Evolutionary conservation across 2,113 vertebrate genomes (phyloP), one percentile per base, ranked within the genome.

Genomic region (Psittacula cyanocephala): DNA sequence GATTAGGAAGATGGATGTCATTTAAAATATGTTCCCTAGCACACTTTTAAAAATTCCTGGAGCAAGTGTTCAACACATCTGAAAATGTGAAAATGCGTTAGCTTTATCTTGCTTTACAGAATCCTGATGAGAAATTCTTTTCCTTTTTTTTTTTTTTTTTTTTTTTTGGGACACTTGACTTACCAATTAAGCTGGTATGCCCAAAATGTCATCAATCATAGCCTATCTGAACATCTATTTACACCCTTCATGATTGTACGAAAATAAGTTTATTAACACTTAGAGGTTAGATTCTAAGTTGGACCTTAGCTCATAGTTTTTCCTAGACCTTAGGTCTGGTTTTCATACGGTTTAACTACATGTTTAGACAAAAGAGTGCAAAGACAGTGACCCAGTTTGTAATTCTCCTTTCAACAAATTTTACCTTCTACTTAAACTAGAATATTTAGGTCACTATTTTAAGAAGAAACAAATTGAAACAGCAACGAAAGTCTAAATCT

Each of bases 11-110:
- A 68, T 60, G 39, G 31, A 69, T 95, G 72, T 74, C 28, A 78
- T 92, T 95, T 92, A 86, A 92, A 95, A 93, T 96, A 94, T 97
- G 76, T 93, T 96, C 63, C 37, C 19, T 88, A 55, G 64, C 64
- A 57, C 68, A 55, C 60, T 94, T 75, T 55, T 60, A 86, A 93
- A 71, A 43, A 20, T 92, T 93, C n/a, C 60, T 50, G 47, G 59
- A 84, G 29, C 29, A 86, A 86, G 76, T 24, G 47, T 78, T 94
- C 76, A 83, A 67, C 50, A 29, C 46, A 74, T 90, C 65, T 91
- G 86, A 93, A 93, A 88, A 94, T 75, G 86, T 81, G 86, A 93
- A 93, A 88, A 94, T 75, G 86, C 78, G 69, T 80, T 78, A 74
- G 29, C 37, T 93, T 85, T 93, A 53, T 91, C 41, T 71, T n/a